Conservation (phyloP, 1,140 invertebrate species). For the Drosophila burlai region DNA sequence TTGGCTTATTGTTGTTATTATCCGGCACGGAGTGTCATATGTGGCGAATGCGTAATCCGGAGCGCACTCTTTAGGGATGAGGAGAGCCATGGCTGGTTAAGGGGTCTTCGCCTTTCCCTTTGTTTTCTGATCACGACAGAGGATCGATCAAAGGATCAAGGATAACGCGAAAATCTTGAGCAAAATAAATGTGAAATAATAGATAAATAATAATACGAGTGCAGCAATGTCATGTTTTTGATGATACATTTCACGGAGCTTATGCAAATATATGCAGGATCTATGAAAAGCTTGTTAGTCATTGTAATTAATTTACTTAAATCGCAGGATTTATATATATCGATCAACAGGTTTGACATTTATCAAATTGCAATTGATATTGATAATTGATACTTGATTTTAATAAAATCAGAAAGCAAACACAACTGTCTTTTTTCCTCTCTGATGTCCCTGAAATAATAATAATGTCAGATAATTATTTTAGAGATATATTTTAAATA, state of each 20-base stretch:
- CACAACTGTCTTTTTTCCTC: not conserved
- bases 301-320: not conserved
- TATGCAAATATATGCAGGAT: not conserved
- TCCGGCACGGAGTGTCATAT: slow-evolving; percentile 17
- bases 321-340: not conserved
- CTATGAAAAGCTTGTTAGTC: not conserved
- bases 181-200: not conserved
- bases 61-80: slow-evolving; percentile 6
- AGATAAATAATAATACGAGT: not conserved
- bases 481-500: not conserved
- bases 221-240: not conserved
- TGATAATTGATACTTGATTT: too few relatives aligned
- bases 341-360: not conserved
- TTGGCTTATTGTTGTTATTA: slow-evolving; percentile 21
- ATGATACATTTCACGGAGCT: not conserved
- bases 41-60: slow-evolving; percentile 60
- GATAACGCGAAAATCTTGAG: not conserved
- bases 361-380: not conserved
- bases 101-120: not conserved
- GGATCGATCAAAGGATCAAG: slow-evolving; percentile 1
- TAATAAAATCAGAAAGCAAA: not conserved
- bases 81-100: not conserved
- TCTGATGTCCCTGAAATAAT: not conserved
- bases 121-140: not conserved
- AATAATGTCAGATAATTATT: too few relatives aligned